phyloP scores from a whole-genome alignment of 2,113 vertebrate genomes.

The Heterochromis multidens region DNA sequence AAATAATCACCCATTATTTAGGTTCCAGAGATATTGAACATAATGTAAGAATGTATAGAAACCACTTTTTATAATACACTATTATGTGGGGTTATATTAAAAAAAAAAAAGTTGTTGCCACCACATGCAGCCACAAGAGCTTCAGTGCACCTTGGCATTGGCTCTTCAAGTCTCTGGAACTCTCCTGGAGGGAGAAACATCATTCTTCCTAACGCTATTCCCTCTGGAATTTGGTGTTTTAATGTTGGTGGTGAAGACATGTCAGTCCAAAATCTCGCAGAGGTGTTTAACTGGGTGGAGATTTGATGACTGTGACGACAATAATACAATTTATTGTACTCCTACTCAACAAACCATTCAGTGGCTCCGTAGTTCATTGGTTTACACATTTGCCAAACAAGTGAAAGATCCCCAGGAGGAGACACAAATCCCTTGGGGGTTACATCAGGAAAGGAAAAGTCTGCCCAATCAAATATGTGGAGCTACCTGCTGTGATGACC shows the following conservation, averaged over 20 bases:
- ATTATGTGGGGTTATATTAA: not conserved
- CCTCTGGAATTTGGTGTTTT: not conserved
- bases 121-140: not conserved
- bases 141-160: accelerated
- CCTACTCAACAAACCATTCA: not conserved
- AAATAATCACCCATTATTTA: not conserved
- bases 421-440: not conserved
- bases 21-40: not conserved
- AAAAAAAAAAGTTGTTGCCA: not conserved
- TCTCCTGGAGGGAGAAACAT: not conserved
- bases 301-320: not conserved
- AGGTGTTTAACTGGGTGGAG: not conserved
- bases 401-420: not conserved
- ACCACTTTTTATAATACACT: not conserved
- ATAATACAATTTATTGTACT: not conserved
- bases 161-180: not conserved
- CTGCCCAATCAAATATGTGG: not conserved
- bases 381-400: not conserved
- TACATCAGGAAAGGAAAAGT: not conserved
- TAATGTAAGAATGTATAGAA: not conserved
- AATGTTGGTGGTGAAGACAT: not conserved
- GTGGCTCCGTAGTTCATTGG: not conserved
- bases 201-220: not conserved
- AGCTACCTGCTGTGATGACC: not conserved
- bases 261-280: not conserved